Percentiles rank a stretch among this genome's conserved stretches.
Evolutionary conservation across 2,113 vertebrate genomes (phyloP).

Genomic region (Emydura subglobosa): DNA sequence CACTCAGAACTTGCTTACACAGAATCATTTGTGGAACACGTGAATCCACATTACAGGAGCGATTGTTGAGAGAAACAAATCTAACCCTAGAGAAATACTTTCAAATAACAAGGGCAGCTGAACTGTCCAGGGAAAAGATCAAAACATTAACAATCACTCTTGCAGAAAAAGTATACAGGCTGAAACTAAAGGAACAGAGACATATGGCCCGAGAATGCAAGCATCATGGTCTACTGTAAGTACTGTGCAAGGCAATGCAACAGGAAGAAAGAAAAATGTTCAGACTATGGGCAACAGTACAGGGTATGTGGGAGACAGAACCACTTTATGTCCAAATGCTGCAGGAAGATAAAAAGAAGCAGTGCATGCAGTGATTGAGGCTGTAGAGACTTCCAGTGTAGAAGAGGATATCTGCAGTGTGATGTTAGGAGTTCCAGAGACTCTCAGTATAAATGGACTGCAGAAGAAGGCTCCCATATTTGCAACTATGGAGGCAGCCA

Average conservation of each 20-base stretch:
- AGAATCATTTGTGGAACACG: neutral
- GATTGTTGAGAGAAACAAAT: neutral
- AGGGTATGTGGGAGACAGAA: neutral
- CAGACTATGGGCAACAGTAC: neutral
- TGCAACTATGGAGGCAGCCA: neutral
- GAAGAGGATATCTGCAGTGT: neutral
- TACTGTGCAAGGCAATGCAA: fast-evolving
- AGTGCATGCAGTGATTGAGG: neutral
- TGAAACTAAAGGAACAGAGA: neutral
- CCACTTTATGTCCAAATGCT: constrained; percentile 7
- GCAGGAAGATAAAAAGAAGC: neutral
- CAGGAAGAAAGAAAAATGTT: neutral
- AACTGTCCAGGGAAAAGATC: neutral
- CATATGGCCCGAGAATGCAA: neutral
- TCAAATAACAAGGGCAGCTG: neutral
- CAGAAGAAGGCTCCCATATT: neutral
- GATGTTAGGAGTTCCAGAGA: neutral
- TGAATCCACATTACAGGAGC: neutral
- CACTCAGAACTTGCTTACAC: too few relatives aligned
- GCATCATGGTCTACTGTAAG: fast-evolving
- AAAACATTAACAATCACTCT: neutral
- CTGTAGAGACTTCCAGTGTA: neutral
- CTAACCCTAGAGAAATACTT: neutral
- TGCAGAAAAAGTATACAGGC: neutral
- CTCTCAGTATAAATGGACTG: neutral